These are phyloP conservation scores for Acanthaster planci DNA, from an alignment of 35 echinoderm and acorn worm species.

Conservation along the genomic window DNA sequence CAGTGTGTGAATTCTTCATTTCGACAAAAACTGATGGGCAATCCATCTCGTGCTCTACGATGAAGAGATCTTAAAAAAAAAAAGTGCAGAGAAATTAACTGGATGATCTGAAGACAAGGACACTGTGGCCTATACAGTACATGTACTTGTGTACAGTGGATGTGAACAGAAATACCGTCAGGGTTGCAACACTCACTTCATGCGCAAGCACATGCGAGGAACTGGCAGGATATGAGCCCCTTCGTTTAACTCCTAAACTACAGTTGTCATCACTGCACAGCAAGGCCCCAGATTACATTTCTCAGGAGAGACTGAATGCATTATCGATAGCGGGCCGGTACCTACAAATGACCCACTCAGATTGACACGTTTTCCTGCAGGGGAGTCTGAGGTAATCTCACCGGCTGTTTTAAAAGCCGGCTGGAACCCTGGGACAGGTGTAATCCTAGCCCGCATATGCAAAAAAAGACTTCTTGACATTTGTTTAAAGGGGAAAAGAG, in stretches of 20 bases:
- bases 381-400: not conserved
- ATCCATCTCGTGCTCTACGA: no score
- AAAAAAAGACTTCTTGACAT: slow-evolving; percentile 12
- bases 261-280: slow-evolving; percentile 12
- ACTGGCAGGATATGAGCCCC: no score
- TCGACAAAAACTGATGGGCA: no score
- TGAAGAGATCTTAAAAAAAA: no score
- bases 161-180: no score
- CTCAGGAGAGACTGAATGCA: slow-evolving; percentile 21
- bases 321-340: not conserved
- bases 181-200: no score
- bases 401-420: slow-evolving; percentile 28
- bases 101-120: no score
- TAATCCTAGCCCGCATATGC: not conserved
- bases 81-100: no score
- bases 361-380: not conserved
- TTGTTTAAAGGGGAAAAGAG: not conserved
- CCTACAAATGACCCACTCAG: slow-evolving; percentile 22
- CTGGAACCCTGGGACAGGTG: slow-evolving; percentile 15
- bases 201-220: no score
- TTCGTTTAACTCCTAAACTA: not conserved
- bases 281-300: not conserved
- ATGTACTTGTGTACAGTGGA: no score
- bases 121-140: no score
- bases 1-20: no score